A percentile compares a stretch with the other conserved stretches of the same genome.
Evolutionary conservation across 2,888 invertebrate genomes (phyloP).

Genomic region (Theristus sp.): DNA sequence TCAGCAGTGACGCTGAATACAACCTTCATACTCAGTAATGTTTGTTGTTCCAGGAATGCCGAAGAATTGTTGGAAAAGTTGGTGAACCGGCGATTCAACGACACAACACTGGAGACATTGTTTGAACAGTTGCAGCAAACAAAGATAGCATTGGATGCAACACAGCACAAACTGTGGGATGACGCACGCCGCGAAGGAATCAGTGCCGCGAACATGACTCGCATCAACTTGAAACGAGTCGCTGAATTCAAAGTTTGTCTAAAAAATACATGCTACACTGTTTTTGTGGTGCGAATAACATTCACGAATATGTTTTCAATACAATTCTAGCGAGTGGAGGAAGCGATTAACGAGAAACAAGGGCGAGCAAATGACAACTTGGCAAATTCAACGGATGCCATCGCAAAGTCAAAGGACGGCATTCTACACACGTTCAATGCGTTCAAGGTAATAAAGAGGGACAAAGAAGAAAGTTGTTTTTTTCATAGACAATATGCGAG

Average conservation of each 20-base stretch:
- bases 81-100: constrained; percentile 21
- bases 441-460: not conserved
- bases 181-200: constrained; percentile 15
- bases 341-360: constrained; percentile 14
- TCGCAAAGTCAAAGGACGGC: not conserved
- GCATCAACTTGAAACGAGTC: constrained; percentile 15
- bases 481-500: not conserved
- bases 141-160: constrained; percentile 13
- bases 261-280: not conserved
- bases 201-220: constrained; percentile 16
- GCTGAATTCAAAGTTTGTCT: constrained; percentile 10
- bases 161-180: constrained; percentile 13
- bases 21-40: too few relatives aligned
- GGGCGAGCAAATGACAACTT: constrained; percentile 15
- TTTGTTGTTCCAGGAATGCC: constrained; percentile 10
- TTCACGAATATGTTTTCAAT: too few relatives aligned
- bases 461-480: not conserved
- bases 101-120: constrained; percentile 19
- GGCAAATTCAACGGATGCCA: constrained; percentile 3
- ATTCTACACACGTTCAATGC: not conserved
- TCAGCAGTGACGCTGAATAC: too few relatives aligned
- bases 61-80: constrained; percentile 20
- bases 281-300: too few relatives aligned
- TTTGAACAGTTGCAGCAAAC: constrained; percentile 12
- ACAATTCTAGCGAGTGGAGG: constrained; percentile 12